Conservation (phyloP, 1,140 invertebrate genomes). For the Pseudachorutes palmiensis region DNA sequence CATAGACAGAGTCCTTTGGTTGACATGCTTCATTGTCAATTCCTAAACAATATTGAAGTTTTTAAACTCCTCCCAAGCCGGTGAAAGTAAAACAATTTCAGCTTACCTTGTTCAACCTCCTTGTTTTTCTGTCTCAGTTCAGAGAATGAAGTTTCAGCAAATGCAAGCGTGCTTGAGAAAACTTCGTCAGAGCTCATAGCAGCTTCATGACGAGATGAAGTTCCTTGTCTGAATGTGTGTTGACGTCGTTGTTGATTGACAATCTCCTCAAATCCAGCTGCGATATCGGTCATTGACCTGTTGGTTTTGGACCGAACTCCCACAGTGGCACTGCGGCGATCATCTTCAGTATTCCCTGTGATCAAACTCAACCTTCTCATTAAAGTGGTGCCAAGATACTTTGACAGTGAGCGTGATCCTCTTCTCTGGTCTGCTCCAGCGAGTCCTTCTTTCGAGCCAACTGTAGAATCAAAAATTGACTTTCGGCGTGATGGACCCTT, state of each 20-base stretch:
- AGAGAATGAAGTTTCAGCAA: slow-evolving; percentile 12
- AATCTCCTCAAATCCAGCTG: slow-evolving; percentile 30
- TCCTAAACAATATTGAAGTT: not conserved
- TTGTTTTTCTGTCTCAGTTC: not conserved
- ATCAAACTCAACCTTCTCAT: slow-evolving; percentile 6
- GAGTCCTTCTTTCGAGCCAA: not conserved
- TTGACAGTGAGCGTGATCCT: not conserved
- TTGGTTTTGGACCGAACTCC: slow-evolving; percentile 8
- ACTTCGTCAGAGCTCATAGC: not conserved
- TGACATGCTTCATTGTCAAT: not conserved
- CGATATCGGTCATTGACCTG: slow-evolving; percentile 31
- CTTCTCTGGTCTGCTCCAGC: not conserved
- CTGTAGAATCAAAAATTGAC: too few relatives aligned
- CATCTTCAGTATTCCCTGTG: slow-evolving; percentile 12
- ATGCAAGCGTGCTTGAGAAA: not conserved
- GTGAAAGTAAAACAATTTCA: not conserved
- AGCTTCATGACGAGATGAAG: not conserved
- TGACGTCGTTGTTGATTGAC: slow-evolving; percentile 26
- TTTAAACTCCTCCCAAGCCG: too few relatives aligned
- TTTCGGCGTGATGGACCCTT: too few relatives aligned
- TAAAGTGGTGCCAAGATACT: slow-evolving; percentile 12
- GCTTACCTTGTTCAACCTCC: not conserved
- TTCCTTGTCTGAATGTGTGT: not conserved
- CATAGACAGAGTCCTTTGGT: slow-evolving; percentile 29
- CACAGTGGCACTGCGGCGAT: slow-evolving; percentile 22